Percentiles rank a stretch among this genome's conserved stretches.
Conservation (phyloP, 2,797 vertebrate genomes). For the Rhyacichthys aspro region DNA sequence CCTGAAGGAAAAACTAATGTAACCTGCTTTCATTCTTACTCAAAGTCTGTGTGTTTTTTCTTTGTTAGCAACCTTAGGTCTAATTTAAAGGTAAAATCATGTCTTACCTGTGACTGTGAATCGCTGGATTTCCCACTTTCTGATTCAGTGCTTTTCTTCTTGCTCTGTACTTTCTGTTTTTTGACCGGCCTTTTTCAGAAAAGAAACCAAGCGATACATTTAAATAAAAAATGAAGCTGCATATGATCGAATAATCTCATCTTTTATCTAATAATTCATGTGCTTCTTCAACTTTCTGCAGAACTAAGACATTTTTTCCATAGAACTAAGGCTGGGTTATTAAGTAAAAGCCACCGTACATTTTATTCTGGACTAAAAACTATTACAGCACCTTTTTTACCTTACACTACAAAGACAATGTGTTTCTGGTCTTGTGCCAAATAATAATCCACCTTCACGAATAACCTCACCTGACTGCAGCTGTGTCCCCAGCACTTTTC, state of each 20-base stretch:
- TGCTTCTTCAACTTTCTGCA: too few species aligned
- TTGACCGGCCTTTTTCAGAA: constrained; percentile 23
- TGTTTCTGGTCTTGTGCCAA: not conserved
- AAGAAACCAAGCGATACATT: not conserved
- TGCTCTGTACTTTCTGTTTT: constrained; percentile 10
- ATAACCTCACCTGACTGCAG: constrained; percentile 21
- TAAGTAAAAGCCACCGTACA: too few species aligned
- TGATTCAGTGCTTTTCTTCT: constrained; percentile 4
- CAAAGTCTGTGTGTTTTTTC: too few species aligned
- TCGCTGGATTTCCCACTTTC: not conserved
- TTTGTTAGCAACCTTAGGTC: too few species aligned
- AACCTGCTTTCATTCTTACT: too few species aligned
- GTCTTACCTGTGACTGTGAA: constrained; percentile 32
- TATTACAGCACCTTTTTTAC: too few species aligned
- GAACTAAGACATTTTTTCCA: too few species aligned
- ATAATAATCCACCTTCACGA: not conserved
- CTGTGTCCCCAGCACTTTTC: not conserved
- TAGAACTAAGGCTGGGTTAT: too few species aligned
- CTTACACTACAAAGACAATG: not conserved
- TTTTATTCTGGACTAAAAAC: too few species aligned
- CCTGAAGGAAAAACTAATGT: constrained; percentile 30
- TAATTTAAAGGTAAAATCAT: too few species aligned
- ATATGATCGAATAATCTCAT: too few species aligned
- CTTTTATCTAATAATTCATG: too few species aligned
- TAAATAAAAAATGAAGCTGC: not conserved